phyloP scores from a whole-genome alignment of 2,113 vertebrate genomes.

The Synodontis membranacea region DNA sequence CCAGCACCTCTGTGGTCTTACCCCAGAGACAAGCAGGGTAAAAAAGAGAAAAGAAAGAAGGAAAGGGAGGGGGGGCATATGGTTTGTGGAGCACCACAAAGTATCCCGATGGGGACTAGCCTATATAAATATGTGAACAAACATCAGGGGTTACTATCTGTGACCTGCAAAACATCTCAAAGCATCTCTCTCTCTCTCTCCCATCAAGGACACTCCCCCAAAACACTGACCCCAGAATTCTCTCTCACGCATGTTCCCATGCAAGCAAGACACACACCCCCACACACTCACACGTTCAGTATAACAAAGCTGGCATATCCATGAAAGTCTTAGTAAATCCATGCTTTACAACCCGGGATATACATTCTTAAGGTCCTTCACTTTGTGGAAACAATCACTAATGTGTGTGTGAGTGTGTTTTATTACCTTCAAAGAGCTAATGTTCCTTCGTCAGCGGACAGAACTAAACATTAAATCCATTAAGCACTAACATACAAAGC shows the following conservation, averaged over 20 bases:
- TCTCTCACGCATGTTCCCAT: conserved; percentile 19
- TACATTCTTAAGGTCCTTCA: neutral
- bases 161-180: conserved; percentile 33
- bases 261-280: neutral
- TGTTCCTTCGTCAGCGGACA: conserved; percentile 15
- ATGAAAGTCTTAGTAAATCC: neutral
- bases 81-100: conserved; percentile 23
- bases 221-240: neutral
- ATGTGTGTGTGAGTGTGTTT: conserved; percentile 7
- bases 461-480: conserved; percentile 25
- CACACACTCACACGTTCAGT: neutral
- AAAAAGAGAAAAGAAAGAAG: conserved; percentile 1
- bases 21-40: neutral
- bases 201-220: conserved; percentile 1
- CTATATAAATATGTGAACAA: conserved; percentile 45
- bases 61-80: neutral
- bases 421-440: conserved; percentile 11
- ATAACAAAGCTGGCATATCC: neutral
- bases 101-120: conserved; percentile 8
- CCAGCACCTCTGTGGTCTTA: conserved; percentile 27
- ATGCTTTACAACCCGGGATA: neutral
- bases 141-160: conserved; percentile 32
- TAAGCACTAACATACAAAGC: conserved; percentile 28
- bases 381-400: conserved; percentile 13
- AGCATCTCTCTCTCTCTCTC: neutral